A percentile compares a stretch with the other conserved stretches of the same genome.
phyloP scores from a whole-genome alignment of 2,113 vertebrate genomes.

The Esox niger region DNA sequence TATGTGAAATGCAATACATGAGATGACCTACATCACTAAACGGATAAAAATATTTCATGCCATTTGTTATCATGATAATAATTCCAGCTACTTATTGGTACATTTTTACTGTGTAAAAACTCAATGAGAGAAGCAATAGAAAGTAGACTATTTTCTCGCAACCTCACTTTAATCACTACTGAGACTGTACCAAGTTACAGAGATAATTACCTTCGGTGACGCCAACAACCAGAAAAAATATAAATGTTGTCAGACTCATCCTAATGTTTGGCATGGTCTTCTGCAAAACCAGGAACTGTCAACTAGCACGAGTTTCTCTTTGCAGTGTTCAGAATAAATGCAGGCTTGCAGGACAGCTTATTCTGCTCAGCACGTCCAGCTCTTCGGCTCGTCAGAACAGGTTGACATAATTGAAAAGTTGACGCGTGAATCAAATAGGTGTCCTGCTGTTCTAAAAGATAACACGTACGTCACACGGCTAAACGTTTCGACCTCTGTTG shows the following conservation, averaged over 20 bases:
- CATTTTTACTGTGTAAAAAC: not conserved
- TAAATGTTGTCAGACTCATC: conserved; percentile 59
- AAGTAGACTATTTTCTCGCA: not conserved
- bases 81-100: not conserved
- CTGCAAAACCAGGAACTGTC: conserved; percentile 38
- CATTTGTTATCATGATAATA: not conserved
- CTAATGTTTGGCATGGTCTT: conserved; percentile 41
- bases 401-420: conserved; percentile 43
- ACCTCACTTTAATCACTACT: too few relatives aligned
- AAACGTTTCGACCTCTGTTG: not conserved
- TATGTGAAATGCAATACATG: conserved; percentile 16
- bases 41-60: too few relatives aligned
- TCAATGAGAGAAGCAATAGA: not conserved
- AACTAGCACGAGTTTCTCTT: not conserved
- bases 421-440: not conserved
- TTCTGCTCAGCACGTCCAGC: not conserved
- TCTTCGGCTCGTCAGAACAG: not conserved
- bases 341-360: not conserved
- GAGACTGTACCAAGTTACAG: not conserved
- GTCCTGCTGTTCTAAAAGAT: conserved; percentile 14
- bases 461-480: not conserved
- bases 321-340: not conserved
- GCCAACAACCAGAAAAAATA: conserved; percentile 63
- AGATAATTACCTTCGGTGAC: conserved; percentile 72
- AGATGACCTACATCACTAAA: not conserved